A percentile compares a stretch with the other conserved stretches of the same genome.
These are phyloP conservation scores for Microplitis mediator DNA, from an alignment of 1,140 invertebrate genomes.

Conservation along the genomic window DNA sequence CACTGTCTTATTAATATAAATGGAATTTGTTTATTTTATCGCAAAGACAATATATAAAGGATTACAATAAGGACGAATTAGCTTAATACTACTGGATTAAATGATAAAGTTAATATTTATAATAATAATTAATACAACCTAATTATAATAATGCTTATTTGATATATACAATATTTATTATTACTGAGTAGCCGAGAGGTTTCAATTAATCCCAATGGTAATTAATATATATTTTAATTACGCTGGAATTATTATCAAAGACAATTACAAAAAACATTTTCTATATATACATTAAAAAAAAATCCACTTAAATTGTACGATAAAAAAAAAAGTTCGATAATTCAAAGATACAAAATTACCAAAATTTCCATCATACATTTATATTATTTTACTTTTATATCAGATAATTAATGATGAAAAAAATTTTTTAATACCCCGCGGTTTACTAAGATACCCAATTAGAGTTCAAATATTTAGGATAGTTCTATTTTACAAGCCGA, in stretches of 20 bases:
- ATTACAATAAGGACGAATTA: conserved; percentile 40
- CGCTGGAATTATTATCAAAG: conserved; percentile 10
- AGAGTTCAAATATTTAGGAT: conserved; percentile 45
- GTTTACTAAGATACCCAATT: conserved; percentile 41
- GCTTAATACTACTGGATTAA: conserved; percentile 35
- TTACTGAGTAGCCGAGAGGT: conserved; percentile 38
- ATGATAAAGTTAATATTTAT: conserved; percentile 47
- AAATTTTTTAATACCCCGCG: conserved; percentile 24
- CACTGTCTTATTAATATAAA: conserved; percentile 33
- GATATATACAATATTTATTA: conserved; percentile 55
- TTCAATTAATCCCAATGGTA: conserved; percentile 25
- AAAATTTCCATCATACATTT: neutral
- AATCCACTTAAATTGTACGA: conserved; percentile 21
- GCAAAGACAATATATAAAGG: conserved; percentile 38
- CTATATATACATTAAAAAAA: conserved; percentile 30
- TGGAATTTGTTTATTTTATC: conserved; percentile 32
- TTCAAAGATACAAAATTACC: conserved; percentile 2
- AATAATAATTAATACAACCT: conserved; percentile 46
- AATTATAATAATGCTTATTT: conserved; percentile 49
- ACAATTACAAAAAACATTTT: conserved; percentile 18
- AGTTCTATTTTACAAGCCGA: conserved; percentile 55
- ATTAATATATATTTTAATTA: neutral
- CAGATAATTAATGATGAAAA: neutral
- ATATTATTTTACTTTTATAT: neutral
- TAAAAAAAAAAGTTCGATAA: conserved; percentile 29